Evolutionary conservation across 2,888 invertebrate species (phyloP).

Genomic region (Drosophila merina): DNA sequence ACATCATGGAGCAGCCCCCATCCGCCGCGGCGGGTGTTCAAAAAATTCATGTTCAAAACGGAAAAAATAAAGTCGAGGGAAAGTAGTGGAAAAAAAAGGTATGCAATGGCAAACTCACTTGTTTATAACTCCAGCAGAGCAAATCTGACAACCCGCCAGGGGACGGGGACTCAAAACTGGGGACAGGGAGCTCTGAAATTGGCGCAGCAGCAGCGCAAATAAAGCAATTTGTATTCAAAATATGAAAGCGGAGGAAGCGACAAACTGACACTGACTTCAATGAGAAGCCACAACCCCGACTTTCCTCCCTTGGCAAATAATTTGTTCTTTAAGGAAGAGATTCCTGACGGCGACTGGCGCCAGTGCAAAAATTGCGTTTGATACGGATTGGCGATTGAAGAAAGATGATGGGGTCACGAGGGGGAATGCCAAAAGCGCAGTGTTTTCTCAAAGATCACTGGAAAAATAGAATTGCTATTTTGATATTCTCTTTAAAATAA

Average conservation of each 20-base stretch:
- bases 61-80: constrained; percentile 13
- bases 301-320: constrained; percentile 40
- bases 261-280: constrained; percentile 62
- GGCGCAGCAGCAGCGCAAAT: constrained; percentile 79
- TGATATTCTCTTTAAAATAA: background rate
- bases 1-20: constrained; percentile 35
- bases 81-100: constrained; percentile 57
- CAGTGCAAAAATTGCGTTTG: constrained; percentile 45
- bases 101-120: constrained; percentile 68
- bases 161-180: background rate
- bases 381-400: constrained; percentile 30
- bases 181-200: constrained; percentile 52
- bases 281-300: constrained; percentile 16
- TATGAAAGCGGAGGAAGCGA: constrained; percentile 80
- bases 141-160: constrained; percentile 58
- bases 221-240: constrained; percentile 84
- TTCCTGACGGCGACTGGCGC: constrained; percentile 59
- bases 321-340: constrained; percentile 43
- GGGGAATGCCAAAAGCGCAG: constrained; percentile 40
- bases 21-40: constrained; percentile 62
- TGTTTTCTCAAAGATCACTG: constrained; percentile 12
- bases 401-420: constrained; percentile 10
- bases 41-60: constrained; percentile 60
- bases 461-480: background rate
- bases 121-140: constrained; percentile 70